phyloP scores from a whole-genome alignment of 2,113 vertebrate species.

The Lepisosteus oculatus region DNA sequence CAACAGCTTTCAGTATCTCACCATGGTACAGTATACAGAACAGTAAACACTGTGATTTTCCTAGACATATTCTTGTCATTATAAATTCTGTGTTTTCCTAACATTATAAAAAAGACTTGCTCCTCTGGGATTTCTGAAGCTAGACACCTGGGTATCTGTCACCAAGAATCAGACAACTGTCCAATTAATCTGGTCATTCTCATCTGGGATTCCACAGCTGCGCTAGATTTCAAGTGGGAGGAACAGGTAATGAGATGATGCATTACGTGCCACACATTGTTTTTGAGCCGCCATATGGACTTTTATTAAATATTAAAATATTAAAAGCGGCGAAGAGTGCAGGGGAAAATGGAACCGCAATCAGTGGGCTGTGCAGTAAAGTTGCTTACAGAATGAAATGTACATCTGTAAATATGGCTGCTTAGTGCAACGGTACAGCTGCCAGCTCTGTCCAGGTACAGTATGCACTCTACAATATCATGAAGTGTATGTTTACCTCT shows the following conservation, averaged over 20 bases:
- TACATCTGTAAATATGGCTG: too few relatives aligned
- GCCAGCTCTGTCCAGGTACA: too few relatives aligned
- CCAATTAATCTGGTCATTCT: neutral
- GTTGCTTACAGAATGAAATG: neutral
- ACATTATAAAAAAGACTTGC: neutral
- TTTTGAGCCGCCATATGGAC: constrained; percentile 36
- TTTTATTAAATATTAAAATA: constrained; percentile 9
- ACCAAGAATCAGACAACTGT: too few relatives aligned
- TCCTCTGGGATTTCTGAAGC: neutral
- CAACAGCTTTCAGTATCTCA: too few relatives aligned
- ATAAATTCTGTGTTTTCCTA: too few relatives aligned
- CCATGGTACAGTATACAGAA: too few relatives aligned
- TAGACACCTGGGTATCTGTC: neutral
- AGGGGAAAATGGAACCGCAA: neutral
- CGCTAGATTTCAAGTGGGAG: too few relatives aligned
- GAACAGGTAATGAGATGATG: constrained; percentile 34
- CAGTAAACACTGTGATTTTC: too few relatives aligned
- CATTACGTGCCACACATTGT: constrained; percentile 26
- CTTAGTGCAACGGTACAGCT: too few relatives aligned
- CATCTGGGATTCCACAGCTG: neutral
- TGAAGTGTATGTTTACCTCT: too few relatives aligned
- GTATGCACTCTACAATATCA: too few relatives aligned
- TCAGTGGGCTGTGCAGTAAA: neutral
- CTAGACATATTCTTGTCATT: too few relatives aligned
- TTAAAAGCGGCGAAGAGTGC: neutral